Conservation (phyloP, 30 jellyfish, hydroid and myxozoan species). For the Turritopsis dohrnii region DNA sequence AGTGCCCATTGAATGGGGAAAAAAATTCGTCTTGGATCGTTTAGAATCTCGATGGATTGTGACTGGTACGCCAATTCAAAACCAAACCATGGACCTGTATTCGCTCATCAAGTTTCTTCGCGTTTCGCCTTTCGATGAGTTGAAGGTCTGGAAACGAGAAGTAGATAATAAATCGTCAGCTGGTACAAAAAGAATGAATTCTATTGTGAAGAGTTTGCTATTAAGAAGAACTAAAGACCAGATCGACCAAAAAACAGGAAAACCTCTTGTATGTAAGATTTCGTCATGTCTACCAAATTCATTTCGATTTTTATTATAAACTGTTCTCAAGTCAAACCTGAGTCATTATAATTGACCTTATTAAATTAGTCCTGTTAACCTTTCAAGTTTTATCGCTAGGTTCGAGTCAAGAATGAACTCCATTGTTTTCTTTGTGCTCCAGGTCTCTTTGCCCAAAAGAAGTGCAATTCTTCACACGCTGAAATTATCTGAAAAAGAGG, state of each 20-base stretch:
- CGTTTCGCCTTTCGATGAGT: conserved; percentile 80
- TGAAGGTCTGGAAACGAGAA: conserved; percentile 72
- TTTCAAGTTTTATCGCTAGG: too few species aligned
- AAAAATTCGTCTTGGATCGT: neutral
- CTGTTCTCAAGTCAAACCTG: neutral
- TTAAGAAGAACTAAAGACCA: conserved; percentile 93
- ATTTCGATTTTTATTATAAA: too few species aligned
- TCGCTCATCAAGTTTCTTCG: conserved; percentile 76
- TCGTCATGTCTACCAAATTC: neutral
- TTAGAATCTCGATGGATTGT: conserved; percentile 89
- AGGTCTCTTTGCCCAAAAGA: conserved; percentile 71
- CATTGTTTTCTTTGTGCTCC: neutral
- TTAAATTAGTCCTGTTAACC: neutral
- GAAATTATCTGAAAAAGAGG: conserved; percentile 51
- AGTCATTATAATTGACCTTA: neutral
- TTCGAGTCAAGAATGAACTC: too few species aligned
- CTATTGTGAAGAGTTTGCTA: conserved; percentile 56
- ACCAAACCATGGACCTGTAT: conserved; percentile 65
- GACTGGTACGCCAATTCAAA: conserved; percentile 95
- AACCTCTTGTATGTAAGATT: conserved; percentile 30
- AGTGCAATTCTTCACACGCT: conserved; percentile 44
- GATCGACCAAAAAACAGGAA: conserved; percentile 48
- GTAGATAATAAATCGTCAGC: conserved; percentile 61
- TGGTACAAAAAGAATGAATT: conserved; percentile 65
- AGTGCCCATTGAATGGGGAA: too few species aligned